Base-by-base conservation (phyloP, 2,797 vertebrate genomes). In the Chelon labrosus region DNA sequence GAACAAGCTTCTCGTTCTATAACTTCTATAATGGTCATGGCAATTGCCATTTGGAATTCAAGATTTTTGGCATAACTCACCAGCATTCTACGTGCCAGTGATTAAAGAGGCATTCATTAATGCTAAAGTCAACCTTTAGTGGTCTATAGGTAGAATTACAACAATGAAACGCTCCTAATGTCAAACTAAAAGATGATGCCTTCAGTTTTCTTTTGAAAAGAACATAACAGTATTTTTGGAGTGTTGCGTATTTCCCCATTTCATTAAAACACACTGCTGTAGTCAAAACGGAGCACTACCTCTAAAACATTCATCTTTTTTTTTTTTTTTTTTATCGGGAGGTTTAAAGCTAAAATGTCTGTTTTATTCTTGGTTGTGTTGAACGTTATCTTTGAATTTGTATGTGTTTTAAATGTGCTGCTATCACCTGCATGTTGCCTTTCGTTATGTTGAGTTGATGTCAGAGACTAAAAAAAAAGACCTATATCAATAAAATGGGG, bases 401-500 rank as follows among this genome's bases (percentile, higher is more conserved):
- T 66, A 49, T 56, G 44, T 75, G 64, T 86, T 82, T 80, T 80
- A 64, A 86, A 84, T 84, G 86, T 92, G 90, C 89, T 92, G 89
- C 91, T 92, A 75, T 90, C 78, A 80, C 82, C 75, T 93, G 92
- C 92, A 94, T 94, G 93, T 91, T 92, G 90, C 89, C 90, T 93
- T 93, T 89, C 87, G 66, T 83, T 70, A 61, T 79, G 39, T 79
- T 69, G 0, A n/a, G 63, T 80, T 83, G 51, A 73, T 72, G 79
- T 88, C 39, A 60, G 42, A 77, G 53, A 60, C 38, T 59, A 44
- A 73, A 54, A 60, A 60, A n/a, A 17, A 27, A 22, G 16, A 54
- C 20, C 54, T 61, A 50, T 68, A 46, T 65, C 16, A 77, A 51
- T 80, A 68, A 83, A 86, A 70, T 0, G 0, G 50, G 73, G 73